These are phyloP conservation scores for Drosophila tristis DNA, from an alignment of 1,140 invertebrate genomes.

Conservation along the genomic window DNA sequence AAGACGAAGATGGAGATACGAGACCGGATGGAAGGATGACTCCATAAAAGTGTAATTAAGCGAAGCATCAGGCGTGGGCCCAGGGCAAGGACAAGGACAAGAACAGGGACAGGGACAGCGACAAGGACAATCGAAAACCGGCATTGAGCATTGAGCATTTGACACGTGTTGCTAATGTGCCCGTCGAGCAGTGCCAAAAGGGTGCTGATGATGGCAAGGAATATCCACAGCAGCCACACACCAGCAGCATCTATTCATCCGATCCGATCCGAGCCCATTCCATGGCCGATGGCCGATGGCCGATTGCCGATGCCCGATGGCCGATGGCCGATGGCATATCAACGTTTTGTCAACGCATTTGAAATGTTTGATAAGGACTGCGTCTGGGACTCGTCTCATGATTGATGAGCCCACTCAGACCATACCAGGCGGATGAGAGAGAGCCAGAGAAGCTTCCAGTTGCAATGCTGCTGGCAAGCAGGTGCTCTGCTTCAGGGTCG, in stretches of 20 bases:
- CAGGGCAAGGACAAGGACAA: constrained; percentile 12
- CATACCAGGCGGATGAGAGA: too few species aligned
- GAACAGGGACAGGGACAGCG: constrained; percentile 4
- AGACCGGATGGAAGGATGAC: constrained; percentile 34
- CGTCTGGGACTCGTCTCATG: constrained; percentile 25
- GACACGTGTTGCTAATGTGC: constrained; percentile 78
- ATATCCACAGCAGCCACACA: too few species aligned
- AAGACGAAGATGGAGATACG: constrained; percentile 24
- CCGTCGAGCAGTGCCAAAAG: neutral
- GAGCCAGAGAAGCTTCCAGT: too few species aligned
- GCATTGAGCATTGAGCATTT: constrained; percentile 38
- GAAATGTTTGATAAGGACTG: constrained; percentile 43
- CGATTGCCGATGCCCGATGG: too few species aligned
- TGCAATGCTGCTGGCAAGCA: neutral
- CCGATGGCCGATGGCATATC: constrained; percentile 15
- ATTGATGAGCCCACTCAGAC: constrained; percentile 41
- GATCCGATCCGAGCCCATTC: constrained; percentile 9
- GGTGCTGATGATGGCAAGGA: neutral
- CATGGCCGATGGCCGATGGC: constrained; percentile 5
- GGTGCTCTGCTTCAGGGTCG: neutral
- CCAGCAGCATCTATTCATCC: neutral
- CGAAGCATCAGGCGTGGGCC: constrained; percentile 35
- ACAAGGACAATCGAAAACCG: neutral
- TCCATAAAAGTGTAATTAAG: constrained; percentile 80
- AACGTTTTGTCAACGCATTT: constrained; percentile 55